These are phyloP conservation scores for Alosa alosa DNA, from an alignment of 2,113 vertebrate species.

Conservation along the genomic window DNA sequence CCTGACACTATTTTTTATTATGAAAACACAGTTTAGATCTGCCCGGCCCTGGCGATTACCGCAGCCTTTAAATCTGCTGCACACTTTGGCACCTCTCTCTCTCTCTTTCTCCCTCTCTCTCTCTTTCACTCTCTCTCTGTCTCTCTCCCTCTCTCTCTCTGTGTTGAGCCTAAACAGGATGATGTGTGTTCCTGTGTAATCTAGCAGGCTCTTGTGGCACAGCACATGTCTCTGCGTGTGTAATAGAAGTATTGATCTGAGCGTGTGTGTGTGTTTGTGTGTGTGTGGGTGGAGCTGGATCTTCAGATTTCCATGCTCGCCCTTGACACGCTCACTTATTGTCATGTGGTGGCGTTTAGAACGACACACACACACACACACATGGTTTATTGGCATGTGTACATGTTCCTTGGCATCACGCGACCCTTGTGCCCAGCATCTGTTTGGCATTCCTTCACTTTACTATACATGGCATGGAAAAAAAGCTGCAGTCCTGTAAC, in stretches of 20 bases:
- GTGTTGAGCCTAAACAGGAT: slow-evolving; percentile 47
- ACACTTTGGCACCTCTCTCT: slow-evolving; percentile 31
- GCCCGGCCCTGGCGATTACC: slow-evolving; percentile 60
- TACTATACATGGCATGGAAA: not conserved
- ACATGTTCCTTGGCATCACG: not conserved
- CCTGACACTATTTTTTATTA: slow-evolving; percentile 84
- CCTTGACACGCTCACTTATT: not conserved
- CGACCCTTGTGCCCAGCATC: not conserved
- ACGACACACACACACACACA: not conserved
- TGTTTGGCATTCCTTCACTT: not conserved
- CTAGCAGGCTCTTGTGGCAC: slow-evolving; percentile 53
- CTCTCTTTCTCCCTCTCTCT: slow-evolving; percentile 15
- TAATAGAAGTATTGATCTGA: slow-evolving; percentile 24
- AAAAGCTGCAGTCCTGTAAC: not conserved
- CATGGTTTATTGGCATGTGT: not conserved
- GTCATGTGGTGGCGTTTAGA: not conserved
- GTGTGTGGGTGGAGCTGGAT: not conserved
- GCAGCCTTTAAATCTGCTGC: slow-evolving; percentile 55
- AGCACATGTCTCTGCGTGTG: slow-evolving; percentile 47
- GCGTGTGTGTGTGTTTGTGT: not conserved
- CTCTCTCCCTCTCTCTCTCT: slow-evolving; percentile 1
- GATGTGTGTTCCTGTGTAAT: slow-evolving; percentile 56
- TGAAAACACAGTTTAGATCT: slow-evolving; percentile 76
- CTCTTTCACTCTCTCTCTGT: slow-evolving; percentile 23
- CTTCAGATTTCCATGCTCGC: not conserved